Percentiles rank a stretch among this genome's conserved stretches.
Conservation (phyloP, 2,888 invertebrate genomes). For the Oxycera nigricornis region DNA sequence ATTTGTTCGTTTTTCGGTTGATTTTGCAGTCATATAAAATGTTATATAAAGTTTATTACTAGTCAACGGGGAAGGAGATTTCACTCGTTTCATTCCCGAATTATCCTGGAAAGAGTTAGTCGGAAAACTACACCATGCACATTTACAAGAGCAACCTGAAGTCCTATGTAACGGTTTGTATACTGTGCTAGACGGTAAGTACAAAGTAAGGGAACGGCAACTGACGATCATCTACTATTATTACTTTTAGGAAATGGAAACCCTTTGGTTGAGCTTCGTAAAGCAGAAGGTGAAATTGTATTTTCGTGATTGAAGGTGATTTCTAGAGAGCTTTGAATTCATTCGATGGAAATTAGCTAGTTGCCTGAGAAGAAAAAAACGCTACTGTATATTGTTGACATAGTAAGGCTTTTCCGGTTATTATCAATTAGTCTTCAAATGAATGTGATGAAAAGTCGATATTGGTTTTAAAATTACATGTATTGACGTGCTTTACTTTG, state of each 20-base stretch:
- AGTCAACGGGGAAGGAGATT: slow-evolving; percentile 11
- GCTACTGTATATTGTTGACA: too few relatives aligned
- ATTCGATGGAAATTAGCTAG: too few relatives aligned
- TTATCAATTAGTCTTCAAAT: too few relatives aligned
- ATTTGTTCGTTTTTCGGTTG: not conserved
- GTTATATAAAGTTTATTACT: slow-evolving; percentile 3
- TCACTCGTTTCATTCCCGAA: slow-evolving; percentile 22
- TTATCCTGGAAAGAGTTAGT: not conserved
- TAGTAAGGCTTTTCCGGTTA: too few relatives aligned
- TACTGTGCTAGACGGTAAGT: too few relatives aligned
- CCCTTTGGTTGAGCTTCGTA: not conserved
- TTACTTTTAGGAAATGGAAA: not conserved
- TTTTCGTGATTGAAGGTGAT: not conserved
- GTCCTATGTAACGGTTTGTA: too few relatives aligned
- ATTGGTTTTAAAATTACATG: too few relatives aligned
- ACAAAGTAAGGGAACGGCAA: too few relatives aligned
- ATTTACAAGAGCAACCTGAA: not conserved
- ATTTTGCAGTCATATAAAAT: not conserved
- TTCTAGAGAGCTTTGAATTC: too few relatives aligned
- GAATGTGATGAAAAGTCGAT: too few relatives aligned
- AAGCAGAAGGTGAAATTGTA: not conserved
- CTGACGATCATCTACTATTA: not conserved
- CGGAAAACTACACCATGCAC: not conserved
- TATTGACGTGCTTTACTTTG: too few relatives aligned
- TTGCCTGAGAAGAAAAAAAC: too few relatives aligned